phyloP scores from a whole-genome alignment of 2,797 vertebrate genomes.

The Fistularia tabacaria region DNA sequence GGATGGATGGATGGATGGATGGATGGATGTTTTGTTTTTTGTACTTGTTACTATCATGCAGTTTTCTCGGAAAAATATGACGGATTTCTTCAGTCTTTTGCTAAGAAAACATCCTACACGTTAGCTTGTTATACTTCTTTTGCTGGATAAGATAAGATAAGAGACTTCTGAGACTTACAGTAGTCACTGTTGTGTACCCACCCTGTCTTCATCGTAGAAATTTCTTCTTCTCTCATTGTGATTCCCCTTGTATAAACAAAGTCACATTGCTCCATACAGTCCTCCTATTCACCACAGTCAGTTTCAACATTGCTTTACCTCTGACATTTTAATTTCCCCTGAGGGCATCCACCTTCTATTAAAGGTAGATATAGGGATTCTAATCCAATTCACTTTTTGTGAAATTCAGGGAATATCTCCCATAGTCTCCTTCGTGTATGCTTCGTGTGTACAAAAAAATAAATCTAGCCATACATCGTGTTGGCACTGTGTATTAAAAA shows the following conservation, averaged over 20 bases:
- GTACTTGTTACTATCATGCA: too few relatives aligned
- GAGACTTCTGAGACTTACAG: not conserved
- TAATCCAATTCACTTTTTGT: too few relatives aligned
- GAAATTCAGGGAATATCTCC: too few relatives aligned
- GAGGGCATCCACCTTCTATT: conserved; percentile 11
- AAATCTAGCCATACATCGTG: too few relatives aligned
- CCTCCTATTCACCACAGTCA: conserved; percentile 2
- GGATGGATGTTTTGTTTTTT: not conserved
- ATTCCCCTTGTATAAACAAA: conserved; percentile 7
- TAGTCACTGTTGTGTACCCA: not conserved
- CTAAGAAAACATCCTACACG: too few relatives aligned
- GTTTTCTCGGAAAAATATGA: too few relatives aligned
- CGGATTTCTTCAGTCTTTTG: too few relatives aligned
- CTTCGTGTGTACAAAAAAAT: too few relatives aligned
- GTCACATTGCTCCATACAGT: conserved; percentile 7
- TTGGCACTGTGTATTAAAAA: too few relatives aligned
- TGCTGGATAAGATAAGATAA: too few relatives aligned
- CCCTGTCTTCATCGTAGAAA: not conserved
- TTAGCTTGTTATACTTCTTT: not conserved
- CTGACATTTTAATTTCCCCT: conserved; percentile 16
- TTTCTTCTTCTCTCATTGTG: not conserved
- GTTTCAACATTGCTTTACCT: conserved; percentile 22
- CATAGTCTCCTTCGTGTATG: too few relatives aligned
- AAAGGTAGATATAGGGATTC: not conserved
- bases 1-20: too few relatives aligned